Evolutionary conservation across 2,888 invertebrate genomes (phyloP), one percentile per base, ranked within the genome.

Genomic region (Agriopis aurantiaria): DNA sequence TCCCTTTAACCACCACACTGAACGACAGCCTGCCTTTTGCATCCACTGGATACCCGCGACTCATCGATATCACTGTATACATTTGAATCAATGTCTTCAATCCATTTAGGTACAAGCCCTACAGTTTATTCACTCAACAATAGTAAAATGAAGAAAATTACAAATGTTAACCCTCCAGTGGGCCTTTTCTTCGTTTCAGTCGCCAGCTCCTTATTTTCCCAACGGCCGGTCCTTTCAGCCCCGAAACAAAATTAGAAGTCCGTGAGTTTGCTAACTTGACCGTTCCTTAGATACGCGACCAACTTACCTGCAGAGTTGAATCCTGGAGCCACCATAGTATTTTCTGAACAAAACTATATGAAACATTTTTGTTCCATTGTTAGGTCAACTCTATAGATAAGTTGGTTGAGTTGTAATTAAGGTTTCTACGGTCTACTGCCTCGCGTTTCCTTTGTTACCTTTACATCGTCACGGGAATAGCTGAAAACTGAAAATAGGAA

Each of bases 181-280:
- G 33, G 33, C 33, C 33, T 33, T 1, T 59, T 40, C 40, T 40
- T 14, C 61, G 14, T 43, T 62, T 64, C 41, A 46, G 58, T 62
- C 71, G 57, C 64, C 14, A 65, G 61, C 62, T 65, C 67, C 57
- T 56, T 62, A 56, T 62, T 69, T 63, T 60, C 67, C 64, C 70
- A 14, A 55, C 58, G 65, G 68, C 41, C 58, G 65, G 68, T 46
- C 66, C 66, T 58, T 56, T 65, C 49, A 52, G 64, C 46, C 49
- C 67, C 63, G 69, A 65, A 68, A 68, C 63, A 57, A 68, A 60
- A 68, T 67, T 62, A 65, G 53, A 56, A 53, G 70, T 65, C 57
- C 48, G 63, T 33, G 53, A 59, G 62, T 62, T 58, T 9, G 57
- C 62, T 43, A 70, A 70, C 52, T 70, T 66, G 61, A 58, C 70